These are phyloP conservation scores for Hippocampus mohnikei DNA, from an alignment of 2,113 vertebrate genomes.

Conservation along the genomic window DNA sequence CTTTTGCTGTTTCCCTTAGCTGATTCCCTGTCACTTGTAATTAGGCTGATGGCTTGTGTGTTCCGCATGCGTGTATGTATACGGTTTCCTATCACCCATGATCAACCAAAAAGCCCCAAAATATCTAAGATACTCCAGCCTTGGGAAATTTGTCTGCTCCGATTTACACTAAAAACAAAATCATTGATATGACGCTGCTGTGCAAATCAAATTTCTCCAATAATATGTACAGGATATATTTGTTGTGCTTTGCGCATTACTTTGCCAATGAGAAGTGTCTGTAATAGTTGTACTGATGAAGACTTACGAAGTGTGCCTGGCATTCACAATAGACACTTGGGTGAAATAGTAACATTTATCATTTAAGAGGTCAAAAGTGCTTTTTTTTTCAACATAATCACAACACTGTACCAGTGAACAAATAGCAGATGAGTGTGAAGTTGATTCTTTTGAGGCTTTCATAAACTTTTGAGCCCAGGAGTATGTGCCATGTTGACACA, in stretches of 20 bases:
- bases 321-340: too few species aligned
- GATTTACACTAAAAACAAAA: conserved; percentile 24
- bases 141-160: conserved; percentile 33
- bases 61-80: conserved; percentile 16
- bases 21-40: conserved; percentile 58
- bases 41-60: conserved; percentile 60
- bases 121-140: conserved; percentile 37
- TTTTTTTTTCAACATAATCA: neutral
- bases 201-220: conserved; percentile 43
- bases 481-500: conserved; percentile 19
- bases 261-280: conserved; percentile 27
- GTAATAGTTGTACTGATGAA: neutral
- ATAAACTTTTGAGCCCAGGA: conserved; percentile 21
- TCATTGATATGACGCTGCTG: conserved; percentile 42
- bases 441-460: conserved; percentile 30
- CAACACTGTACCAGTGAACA: conserved; percentile 1
- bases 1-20: conserved; percentile 52
- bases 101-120: conserved; percentile 2
- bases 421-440: conserved; percentile 5
- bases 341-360: neutral
- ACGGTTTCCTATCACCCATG: conserved; percentile 11
- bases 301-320: too few species aligned
- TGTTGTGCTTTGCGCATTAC: conserved; percentile 26
- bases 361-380: neutral
- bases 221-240: conserved; percentile 48